Evolutionary conservation across 1,140 invertebrate species (phyloP).

Genomic region (Drosophila auraria): DNA sequence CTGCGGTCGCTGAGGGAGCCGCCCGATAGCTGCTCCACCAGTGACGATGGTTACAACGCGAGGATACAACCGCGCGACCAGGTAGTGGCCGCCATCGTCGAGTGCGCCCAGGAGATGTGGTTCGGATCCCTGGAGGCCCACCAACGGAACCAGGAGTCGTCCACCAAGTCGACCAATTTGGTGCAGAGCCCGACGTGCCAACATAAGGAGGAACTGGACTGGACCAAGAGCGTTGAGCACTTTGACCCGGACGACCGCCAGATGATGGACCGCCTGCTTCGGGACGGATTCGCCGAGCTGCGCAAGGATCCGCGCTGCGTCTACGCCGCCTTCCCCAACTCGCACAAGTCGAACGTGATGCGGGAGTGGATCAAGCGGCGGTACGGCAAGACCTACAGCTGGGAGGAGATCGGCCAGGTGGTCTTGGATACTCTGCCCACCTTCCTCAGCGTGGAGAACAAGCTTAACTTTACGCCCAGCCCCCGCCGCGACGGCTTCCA

Average conservation of each 20-base stretch:
- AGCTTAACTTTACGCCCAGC: neutral
- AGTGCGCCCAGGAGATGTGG: conserved; percentile 41
- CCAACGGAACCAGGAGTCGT: neutral
- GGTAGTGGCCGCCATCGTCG: conserved; percentile 35
- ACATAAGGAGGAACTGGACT: neutral
- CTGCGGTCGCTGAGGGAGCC: conserved; percentile 1
- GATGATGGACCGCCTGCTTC: conserved; percentile 32
- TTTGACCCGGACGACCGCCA: conserved; percentile 32
- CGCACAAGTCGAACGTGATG: conserved; percentile 28
- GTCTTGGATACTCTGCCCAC: neutral
- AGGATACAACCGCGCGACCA: conserved; percentile 11
- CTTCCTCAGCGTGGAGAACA: neutral
- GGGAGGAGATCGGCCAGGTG: neutral
- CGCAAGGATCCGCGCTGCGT: conserved; percentile 41
- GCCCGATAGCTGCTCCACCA: neutral
- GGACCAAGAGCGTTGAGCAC: neutral
- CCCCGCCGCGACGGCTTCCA: neutral
- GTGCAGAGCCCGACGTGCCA: neutral
- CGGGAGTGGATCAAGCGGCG: conserved; percentile 44
- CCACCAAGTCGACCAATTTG: no score
- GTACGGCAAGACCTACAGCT: conserved; percentile 35
- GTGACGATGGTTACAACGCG: neutral
- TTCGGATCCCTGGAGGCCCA: conserved; percentile 13
- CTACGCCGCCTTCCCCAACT: conserved; percentile 37
- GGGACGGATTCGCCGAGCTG: conserved; percentile 21